Conservation (phyloP, 1,140 invertebrate species). For the Zaprionus davidi region DNA sequence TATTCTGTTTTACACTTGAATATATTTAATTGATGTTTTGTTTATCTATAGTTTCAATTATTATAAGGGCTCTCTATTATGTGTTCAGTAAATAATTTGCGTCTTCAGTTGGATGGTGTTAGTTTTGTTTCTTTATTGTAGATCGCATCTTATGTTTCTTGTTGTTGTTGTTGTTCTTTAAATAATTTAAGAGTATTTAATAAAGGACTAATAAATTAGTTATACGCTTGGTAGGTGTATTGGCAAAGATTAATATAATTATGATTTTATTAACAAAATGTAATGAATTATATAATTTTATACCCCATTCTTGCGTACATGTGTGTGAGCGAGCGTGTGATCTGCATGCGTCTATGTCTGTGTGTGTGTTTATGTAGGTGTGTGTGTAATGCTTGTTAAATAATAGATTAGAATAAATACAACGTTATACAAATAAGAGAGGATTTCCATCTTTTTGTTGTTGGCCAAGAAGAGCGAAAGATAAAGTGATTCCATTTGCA, state of each 20-base stretch:
- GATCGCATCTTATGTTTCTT: constrained; percentile 36
- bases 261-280: constrained; percentile 74
- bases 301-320: constrained; percentile 31
- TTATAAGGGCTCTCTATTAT: constrained; percentile 49
- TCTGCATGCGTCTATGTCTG: constrained; percentile 28
- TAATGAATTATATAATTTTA: constrained; percentile 58
- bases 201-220: constrained; percentile 73
- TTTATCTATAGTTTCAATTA: constrained; percentile 65
- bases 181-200: constrained; percentile 83
- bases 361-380: constrained; percentile 17
- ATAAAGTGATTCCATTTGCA: not conserved
- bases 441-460: constrained; percentile 42
- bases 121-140: constrained; percentile 24
- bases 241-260: constrained; percentile 69
- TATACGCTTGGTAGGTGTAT: constrained; percentile 71
- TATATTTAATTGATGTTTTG: constrained; percentile 36
- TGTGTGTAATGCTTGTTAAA: constrained; percentile 41
- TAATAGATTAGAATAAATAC: constrained; percentile 73
- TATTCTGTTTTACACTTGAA: constrained; percentile 55
- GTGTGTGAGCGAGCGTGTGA: constrained; percentile 39
- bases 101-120: constrained; percentile 49
- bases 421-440: constrained; percentile 77
- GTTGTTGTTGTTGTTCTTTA: constrained; percentile 39
- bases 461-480: not conserved
- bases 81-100: constrained; percentile 40